Evolutionary conservation across 2,888 invertebrate genomes (phyloP).

Genomic region (Tridacna crocea): DNA sequence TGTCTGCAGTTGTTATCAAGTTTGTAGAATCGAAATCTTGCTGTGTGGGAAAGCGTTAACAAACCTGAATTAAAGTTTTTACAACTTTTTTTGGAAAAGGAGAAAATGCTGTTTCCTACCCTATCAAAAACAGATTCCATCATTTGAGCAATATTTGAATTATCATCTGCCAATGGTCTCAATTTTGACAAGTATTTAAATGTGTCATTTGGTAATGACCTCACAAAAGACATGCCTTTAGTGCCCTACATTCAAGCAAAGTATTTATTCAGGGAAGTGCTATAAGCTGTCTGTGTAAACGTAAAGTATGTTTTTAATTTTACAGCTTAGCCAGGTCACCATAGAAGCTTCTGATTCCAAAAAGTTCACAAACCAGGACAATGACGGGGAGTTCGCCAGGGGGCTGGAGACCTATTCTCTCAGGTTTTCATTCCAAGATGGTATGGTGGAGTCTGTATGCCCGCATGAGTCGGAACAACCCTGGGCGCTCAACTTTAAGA

Average conservation of each 20-base stretch:
- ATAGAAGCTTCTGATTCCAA: constrained; percentile 64
- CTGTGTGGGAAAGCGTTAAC: too few species aligned
- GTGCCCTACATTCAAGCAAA: too few species aligned
- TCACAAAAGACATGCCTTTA: too few species aligned
- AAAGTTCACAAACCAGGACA: constrained; percentile 46
- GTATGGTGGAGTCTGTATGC: constrained; percentile 91
- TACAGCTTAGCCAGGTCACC: constrained; percentile 62
- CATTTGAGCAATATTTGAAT: neutral
- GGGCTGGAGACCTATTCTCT: constrained; percentile 90
- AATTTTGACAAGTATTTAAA: neutral
- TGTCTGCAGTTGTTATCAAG: too few species aligned
- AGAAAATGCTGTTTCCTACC: too few species aligned
- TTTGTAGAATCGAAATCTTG: too few species aligned
- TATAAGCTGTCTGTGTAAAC: neutral
- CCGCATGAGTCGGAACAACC: constrained; percentile 91
- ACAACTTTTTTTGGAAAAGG: too few species aligned
- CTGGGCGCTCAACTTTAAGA: constrained; percentile 94
- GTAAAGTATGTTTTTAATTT: neutral
- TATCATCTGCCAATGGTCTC: neutral
- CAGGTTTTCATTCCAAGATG: constrained; percentile 91
- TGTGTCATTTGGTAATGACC: neutral
- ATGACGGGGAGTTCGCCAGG: constrained; percentile 70
- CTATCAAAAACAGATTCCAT: too few species aligned
- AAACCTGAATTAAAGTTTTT: too few species aligned
- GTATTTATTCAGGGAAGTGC: too few species aligned